Evolutionary conservation across 2,888 invertebrate species (phyloP), one percentile per base, ranked within the genome.

Genomic region (Hemaris fuciformis): DNA sequence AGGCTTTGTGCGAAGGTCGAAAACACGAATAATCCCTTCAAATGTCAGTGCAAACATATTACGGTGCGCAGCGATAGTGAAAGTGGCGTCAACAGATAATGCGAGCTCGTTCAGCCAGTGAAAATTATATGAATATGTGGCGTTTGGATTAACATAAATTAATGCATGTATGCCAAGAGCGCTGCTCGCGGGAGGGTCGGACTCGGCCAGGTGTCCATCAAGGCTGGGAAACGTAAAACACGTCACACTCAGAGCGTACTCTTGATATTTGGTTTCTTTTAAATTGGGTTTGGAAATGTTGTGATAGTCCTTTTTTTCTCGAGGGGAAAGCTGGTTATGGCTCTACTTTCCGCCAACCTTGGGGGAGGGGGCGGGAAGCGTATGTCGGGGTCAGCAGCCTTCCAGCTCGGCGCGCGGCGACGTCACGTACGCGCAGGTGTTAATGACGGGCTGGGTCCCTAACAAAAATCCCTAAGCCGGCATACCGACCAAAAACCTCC

Each of bases 11-110:
- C 34, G 61, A 57, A 61, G 57, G 57, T 57, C 38, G 25, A 60
- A 58, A 46, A 25, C 18, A 38, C 34, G 20, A 38, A 57, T 57
- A 38, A 61, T 61, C 57, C 46, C 25, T 38, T 27, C 15, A 38
- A 57, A 42, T 41, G 34, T 38, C 23, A 46, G 22, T 38, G 61
- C 43, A 61, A 34, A 46, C 25, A 46, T 53, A 58, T 53, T 42
- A 59, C 46, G 53, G 34, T 57, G 38, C 61, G 65, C 64, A 18
- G 63, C 64, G 67, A 71, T 63, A 76, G 75, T 68, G 76, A 77
- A 77, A 77, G 72, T 72, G 66, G 60, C 62, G 62, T 62, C 62
- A 64, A 62, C 15, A 67, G 66, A 76, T 71, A 75, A 69, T 63
- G 57, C 38, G 38, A 58, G 67, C 65, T 27, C 60, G 65, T 46